Base-by-base conservation (phyloP, 2,113 vertebrate genomes). In the Prietella phreatophila region DNA sequence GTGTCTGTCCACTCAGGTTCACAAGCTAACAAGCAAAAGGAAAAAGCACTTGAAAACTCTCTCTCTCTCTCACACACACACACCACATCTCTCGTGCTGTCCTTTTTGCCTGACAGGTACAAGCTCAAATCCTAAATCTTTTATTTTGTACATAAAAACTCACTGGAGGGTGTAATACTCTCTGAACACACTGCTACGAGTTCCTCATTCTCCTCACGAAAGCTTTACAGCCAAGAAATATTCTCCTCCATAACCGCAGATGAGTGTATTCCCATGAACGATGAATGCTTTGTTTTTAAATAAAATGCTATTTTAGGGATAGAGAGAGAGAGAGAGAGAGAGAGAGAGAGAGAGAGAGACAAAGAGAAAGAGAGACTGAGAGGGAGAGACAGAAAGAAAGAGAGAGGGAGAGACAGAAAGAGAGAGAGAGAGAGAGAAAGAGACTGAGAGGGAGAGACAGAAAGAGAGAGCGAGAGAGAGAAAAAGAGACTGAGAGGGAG, bases 101-200 rank as follows among this genome's bases (percentile, higher is more conserved):
- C n/a, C 39, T 84, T 84, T 69, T 22, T n/a, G 20, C n/a, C 47
- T 84, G 83, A 39, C 36, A 83, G 27, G 33, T 69, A 55, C 65
- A 84, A 67, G 63, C 61, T 84, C 61, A 53, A 67, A 53, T 42
- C 42, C 61, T 65, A 69, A 84, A 69, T 84, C 9, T 47, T 65
- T 84, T 5, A 84, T 84, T 84, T 27, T 19, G 60, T 65, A 84
- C 61, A 47, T 47, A 50, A 19, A 63, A 84, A 50, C 11, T n/a
- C 58, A 63, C 9, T 30, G 0, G 17, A 81, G 53, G 58, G 79
- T 81, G 50, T 56, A 81, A 79, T 1, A 42, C 19, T 50, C 47
- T 19, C 42, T 79, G 47, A 53, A 79, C 47, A 55, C 42, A 50
- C 73, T 50, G 22, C 76, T 20, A 5, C 15, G 75, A n/a, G 5